Percentiles rank a stretch among this genome's conserved stretches.
Evolutionary conservation across 2,888 invertebrate species (phyloP).

Genomic region (Limenitis camilla): DNA sequence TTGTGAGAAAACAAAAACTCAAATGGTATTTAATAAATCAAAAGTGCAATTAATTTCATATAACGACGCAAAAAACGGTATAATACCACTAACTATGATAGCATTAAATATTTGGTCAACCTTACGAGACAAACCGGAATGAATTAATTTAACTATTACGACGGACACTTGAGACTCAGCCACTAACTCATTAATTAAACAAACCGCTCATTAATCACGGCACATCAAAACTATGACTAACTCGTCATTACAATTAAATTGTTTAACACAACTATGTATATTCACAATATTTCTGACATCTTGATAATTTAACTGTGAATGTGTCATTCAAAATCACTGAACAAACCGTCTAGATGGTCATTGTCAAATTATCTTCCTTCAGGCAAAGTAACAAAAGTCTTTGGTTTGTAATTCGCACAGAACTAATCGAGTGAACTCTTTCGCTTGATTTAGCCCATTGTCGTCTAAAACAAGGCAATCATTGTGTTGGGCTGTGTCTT

Average conservation of each 20-base stretch:
- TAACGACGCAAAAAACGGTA: background rate
- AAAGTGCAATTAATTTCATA: background rate
- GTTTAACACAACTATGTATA: background rate
- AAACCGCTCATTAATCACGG: constrained; percentile 23
- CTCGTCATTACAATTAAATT: constrained; percentile 11
- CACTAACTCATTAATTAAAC: constrained; percentile 17
- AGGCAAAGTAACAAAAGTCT: too few relatives aligned
- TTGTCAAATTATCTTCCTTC: too few relatives aligned
- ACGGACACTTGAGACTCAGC: constrained; percentile 1
- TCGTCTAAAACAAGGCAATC: constrained; percentile 4
- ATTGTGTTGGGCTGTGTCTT: constrained; percentile 67
- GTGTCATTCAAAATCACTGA: too few relatives aligned
- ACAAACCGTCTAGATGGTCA: too few relatives aligned
- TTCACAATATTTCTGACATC: background rate
- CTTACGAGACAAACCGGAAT: constrained; percentile 15
- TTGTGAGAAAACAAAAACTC: too few relatives aligned
- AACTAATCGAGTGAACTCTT: too few relatives aligned
- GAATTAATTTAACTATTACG: constrained; percentile 12
- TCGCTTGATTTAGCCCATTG: background rate
- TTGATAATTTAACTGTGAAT: background rate
- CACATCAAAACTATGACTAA: constrained; percentile 18
- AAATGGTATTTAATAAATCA: background rate
- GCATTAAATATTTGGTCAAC: constrained; percentile 17
- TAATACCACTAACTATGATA: constrained; percentile 12
- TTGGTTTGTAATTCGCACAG: too few relatives aligned